Percentiles rank a stretch among this genome's conserved stretches.
Conservation (phyloP, 2,113 vertebrate species). For the Gobio gobio region DNA sequence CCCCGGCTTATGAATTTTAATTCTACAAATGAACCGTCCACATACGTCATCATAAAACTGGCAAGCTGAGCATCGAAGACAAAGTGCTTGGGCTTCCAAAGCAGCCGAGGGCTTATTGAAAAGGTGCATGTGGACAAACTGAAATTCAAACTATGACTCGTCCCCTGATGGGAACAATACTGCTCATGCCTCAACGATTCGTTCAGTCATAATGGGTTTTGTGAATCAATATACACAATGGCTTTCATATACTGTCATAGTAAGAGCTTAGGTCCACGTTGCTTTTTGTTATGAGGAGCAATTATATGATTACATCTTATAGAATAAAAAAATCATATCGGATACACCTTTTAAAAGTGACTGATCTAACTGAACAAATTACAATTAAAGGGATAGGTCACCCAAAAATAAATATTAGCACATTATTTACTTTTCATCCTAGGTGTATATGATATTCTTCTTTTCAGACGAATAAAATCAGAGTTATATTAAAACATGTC, state of each 20-base stretch:
- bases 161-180: neutral
- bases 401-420: no score
- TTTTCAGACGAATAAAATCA: no score
- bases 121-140: conserved; percentile 1
- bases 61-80: neutral
- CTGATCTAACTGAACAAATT: neutral
- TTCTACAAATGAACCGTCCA: conserved; percentile 36
- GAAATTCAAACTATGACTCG: conserved; percentile 7
- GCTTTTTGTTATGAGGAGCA: neutral
- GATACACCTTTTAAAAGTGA: neutral
- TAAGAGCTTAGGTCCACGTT: neutral
- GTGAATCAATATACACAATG: conserved; percentile 25
- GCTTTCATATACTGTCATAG: neutral
- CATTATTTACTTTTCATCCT: no score
- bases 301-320: conserved; percentile 26
- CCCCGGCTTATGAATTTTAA: conserved; percentile 47
- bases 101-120: neutral
- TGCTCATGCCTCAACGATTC: neutral
- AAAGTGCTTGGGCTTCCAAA: conserved; percentile 7
- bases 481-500: no score
- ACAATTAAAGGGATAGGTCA: neutral
- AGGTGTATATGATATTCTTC: no score
- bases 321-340: neutral
- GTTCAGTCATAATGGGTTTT: conserved; percentile 24
- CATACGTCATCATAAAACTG: conserved; percentile 37